Evolutionary conservation across 2,113 vertebrate genomes (phyloP).

Genomic region (Anhinga anhinga): DNA sequence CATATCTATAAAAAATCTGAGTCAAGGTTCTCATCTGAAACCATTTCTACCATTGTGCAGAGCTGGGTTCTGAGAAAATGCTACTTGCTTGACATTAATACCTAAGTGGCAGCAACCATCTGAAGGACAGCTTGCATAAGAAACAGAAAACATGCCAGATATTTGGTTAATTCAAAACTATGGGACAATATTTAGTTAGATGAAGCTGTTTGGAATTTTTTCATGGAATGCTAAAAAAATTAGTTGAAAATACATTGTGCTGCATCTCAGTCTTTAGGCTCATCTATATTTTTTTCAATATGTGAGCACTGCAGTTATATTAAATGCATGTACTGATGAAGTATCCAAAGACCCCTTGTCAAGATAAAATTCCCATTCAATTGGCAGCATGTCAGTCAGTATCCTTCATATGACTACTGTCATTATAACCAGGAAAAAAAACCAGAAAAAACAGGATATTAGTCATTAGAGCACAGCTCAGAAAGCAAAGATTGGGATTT

Average conservation of each 20-base stretch:
- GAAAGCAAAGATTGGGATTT: background rate
- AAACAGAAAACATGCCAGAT: background rate
- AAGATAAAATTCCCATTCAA: background rate
- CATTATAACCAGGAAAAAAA: background rate
- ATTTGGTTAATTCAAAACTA: background rate
- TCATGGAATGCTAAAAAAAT: background rate
- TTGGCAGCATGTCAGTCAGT: background rate
- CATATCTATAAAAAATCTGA: background rate
- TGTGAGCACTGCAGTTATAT: background rate
- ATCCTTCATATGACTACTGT: background rate
- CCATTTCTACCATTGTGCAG: background rate
- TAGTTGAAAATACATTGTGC: background rate
- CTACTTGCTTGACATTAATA: background rate
- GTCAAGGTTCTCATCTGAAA: background rate
- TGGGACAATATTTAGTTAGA: background rate
- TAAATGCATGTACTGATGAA: background rate
- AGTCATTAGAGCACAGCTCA: background rate
- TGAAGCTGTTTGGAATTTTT: background rate
- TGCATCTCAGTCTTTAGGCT: background rate
- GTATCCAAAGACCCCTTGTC: background rate
- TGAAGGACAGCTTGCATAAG: background rate
- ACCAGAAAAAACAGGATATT: background rate
- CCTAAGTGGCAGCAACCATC: background rate
- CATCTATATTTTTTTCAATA: background rate
- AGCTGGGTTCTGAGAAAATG: background rate